Evolutionary conservation across 2,888 invertebrate species (phyloP).

Genomic region (Neoascia interrupta): DNA sequence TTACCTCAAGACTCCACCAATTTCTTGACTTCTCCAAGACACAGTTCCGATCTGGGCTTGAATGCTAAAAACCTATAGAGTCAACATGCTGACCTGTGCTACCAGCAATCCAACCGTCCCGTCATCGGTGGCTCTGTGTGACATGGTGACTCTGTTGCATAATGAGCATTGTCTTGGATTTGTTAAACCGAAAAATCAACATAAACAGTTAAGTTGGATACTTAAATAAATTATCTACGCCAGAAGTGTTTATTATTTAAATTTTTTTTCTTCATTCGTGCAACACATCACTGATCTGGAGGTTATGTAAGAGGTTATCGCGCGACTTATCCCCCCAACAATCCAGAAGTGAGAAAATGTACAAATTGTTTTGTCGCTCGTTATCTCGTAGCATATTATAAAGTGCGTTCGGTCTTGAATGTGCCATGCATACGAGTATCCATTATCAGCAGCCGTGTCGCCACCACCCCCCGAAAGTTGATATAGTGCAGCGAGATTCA

Average conservation of each 20-base stretch:
- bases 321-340: constrained; percentile 1
- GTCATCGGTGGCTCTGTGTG: too few relatives aligned
- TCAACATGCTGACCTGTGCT: background rate
- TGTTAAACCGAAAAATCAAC: constrained; percentile 30
- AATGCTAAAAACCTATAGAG: too few relatives aligned
- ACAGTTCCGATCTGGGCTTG: too few relatives aligned
- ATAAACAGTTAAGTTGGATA: constrained; percentile 42
- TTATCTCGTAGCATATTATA: too few relatives aligned
- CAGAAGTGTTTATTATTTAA: constrained; percentile 44
- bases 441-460: too few relatives aligned
- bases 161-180: constrained; percentile 28
- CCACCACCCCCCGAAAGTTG: too few relatives aligned
- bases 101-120: too few relatives aligned
- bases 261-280: constrained; percentile 11
- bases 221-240: constrained; percentile 44
- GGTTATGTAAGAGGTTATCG: constrained; percentile 34
- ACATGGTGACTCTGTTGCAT: constrained; percentile 39
- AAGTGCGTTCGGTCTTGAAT: constrained; percentile 20
- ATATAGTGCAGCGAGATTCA: background rate
- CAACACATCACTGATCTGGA: constrained; percentile 7
- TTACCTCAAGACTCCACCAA: too few relatives aligned
- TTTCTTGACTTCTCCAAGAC: too few relatives aligned
- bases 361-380: constrained; percentile 12
- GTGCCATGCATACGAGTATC: constrained; percentile 29
- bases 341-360: constrained; percentile 44